These are phyloP conservation scores for Archocentrus centrarchus DNA, from an alignment of 2,113 vertebrate genomes.

Conservation along the genomic window DNA sequence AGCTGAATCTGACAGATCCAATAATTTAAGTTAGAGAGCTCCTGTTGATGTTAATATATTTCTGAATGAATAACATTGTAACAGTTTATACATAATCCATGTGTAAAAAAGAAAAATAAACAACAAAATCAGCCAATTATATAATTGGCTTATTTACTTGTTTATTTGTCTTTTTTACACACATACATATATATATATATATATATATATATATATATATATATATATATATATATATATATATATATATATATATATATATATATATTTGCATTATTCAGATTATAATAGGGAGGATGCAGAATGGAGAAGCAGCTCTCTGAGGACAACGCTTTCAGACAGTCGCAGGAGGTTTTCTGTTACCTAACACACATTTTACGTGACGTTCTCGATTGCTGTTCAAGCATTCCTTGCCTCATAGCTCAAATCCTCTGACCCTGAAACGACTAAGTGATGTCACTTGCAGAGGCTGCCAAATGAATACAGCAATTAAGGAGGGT, in stretches of 20 bases:
- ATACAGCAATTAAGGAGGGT: constrained; percentile 44
- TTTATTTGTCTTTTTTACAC: no score
- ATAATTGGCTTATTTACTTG: no score
- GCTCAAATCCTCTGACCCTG: constrained; percentile 19
- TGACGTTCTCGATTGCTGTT: constrained; percentile 10
- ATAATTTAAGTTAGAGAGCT: background rate
- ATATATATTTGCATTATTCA: no score
- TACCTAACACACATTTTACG: constrained; percentile 15
- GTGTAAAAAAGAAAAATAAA: background rate
- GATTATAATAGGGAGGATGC: no score
- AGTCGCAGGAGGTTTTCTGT: background rate
- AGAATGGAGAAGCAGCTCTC: background rate
- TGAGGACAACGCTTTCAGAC: background rate
- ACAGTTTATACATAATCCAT: background rate
- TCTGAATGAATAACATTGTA: background rate
- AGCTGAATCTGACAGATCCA: background rate
- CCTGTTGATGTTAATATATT: background rate
- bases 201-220: no score
- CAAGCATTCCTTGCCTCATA: background rate
- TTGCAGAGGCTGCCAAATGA: background rate
- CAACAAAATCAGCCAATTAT: background rate
- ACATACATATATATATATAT: no score
- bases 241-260: no score
- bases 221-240: no score
- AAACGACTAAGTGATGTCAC: constrained; percentile 39